These are phyloP conservation scores for Charanyca ferruginea DNA, from an alignment of 2,888 invertebrate species.

Conservation along the genomic window DNA sequence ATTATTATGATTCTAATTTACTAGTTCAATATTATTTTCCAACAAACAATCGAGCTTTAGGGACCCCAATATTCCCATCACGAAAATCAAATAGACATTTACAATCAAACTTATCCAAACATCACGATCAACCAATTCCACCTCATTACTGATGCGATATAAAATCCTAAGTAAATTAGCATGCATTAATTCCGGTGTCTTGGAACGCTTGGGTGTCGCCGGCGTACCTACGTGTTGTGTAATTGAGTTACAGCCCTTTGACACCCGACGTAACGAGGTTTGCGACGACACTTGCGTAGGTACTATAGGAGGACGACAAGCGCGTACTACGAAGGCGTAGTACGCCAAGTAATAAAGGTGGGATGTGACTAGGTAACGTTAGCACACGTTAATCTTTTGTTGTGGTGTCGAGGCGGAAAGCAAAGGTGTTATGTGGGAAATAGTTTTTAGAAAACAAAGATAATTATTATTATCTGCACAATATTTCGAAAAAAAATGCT, in stretches of 20 bases:
- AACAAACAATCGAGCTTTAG: too few relatives aligned
- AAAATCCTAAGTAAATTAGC: constrained; percentile 69
- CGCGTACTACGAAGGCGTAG: constrained; percentile 62
- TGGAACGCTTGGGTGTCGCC: constrained; percentile 61
- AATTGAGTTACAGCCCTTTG: constrained; percentile 90
- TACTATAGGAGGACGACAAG: constrained; percentile 48
- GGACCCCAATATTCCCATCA: too few relatives aligned
- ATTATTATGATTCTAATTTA: too few relatives aligned
- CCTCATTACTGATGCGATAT: constrained; percentile 49
- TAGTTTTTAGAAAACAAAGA: neutral
- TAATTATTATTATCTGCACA: too few relatives aligned
- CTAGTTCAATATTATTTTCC: too few relatives aligned
- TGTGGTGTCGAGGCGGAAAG: neutral
- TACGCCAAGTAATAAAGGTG: constrained; percentile 24
- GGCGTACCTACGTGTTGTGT: constrained; percentile 79
- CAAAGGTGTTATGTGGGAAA: neutral
- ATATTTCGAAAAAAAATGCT: too few relatives aligned
- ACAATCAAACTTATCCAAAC: too few relatives aligned
- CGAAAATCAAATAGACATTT: too few relatives aligned
- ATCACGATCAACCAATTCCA: constrained; percentile 7
- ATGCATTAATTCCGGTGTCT: constrained; percentile 70
- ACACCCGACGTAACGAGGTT: constrained; percentile 89
- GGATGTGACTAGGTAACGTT: constrained; percentile 43
- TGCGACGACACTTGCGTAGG: constrained; percentile 81
- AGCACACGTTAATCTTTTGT: constrained; percentile 31